A percentile compares a stretch with the other conserved stretches of the same genome.
phyloP scores from a whole-genome alignment of 1,140 invertebrate genomes.

The Diorhabda sublineata region DNA sequence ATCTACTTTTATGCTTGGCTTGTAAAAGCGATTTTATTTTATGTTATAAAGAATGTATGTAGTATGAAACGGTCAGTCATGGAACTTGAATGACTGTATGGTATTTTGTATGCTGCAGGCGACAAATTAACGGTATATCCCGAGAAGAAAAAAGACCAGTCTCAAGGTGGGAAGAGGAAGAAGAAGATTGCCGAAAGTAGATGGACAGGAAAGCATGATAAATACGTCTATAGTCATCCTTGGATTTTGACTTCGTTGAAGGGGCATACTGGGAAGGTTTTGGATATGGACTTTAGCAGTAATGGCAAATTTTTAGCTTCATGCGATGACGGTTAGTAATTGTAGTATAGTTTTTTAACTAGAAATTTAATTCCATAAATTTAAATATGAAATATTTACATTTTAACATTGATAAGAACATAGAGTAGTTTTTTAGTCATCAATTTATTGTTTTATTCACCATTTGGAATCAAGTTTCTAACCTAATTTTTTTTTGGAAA shows the following conservation, averaged over 20 bases:
- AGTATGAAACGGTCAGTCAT: too few species aligned
- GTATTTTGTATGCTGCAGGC: conserved; percentile 20
- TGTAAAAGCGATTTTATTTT: too few species aligned
- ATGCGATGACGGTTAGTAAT: conserved; percentile 72
- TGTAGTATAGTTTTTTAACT: not conserved
- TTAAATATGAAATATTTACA: too few species aligned
- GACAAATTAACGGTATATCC: conserved; percentile 3
- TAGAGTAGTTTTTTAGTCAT: too few species aligned
- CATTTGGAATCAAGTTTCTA: too few species aligned
- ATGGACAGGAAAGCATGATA: conserved; percentile 26
- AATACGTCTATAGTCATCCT: conserved; percentile 58
- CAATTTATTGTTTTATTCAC: too few species aligned
- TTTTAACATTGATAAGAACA: too few species aligned
- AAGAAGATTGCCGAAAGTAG: conserved; percentile 28
- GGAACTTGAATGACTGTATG: not conserved
- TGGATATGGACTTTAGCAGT: conserved; percentile 72
- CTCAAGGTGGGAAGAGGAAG: conserved; percentile 22
- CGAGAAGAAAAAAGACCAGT: conserved; percentile 21
- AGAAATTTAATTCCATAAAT: too few species aligned
- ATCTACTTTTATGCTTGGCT: too few species aligned
- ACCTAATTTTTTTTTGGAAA: too few species aligned
- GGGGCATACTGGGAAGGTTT: conserved; percentile 68
- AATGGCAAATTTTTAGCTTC: conserved; percentile 81
- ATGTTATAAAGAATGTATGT: too few species aligned
- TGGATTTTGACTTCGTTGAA: conserved; percentile 76